Evolutionary conservation across 2,888 invertebrate genomes (phyloP), one percentile per base, ranked within the genome.

Genomic region (Heliconius charithonia): DNA sequence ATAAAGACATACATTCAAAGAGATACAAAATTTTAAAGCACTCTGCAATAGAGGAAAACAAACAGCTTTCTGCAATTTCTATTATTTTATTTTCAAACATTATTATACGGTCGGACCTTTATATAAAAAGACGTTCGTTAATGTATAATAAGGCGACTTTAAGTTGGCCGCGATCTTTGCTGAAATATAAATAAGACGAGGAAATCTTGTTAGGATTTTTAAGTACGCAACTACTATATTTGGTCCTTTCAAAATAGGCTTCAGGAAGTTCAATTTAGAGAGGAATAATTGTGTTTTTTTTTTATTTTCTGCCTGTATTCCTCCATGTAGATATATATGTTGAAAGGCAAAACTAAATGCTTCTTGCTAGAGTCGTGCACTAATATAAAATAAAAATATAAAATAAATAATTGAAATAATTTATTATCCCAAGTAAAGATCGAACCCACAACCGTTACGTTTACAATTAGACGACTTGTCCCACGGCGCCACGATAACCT

Each of bases 181-280:
- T 79, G 71, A 71, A 79, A 79, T 79, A 75, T 79, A 72, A 79
- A 79, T 66, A 66, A 73, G 72, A 72, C 9, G 45, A 66, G 6
- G 25, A 59, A 77, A 66, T 75, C 75, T 75, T 65, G 56, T 75
- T 51, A 56, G 22, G 71, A 37, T 71, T 75, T 37, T 78, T 75
- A 78, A 75, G 78, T 78, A 75, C 63, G 63, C 63, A 29, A 56
- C 27, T 27, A 16, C 25, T 41, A 41, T 74, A 25, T 37, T 1
- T 19, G 25, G 62, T 29, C 72, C 56, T 45, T 45, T 6, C 6
- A 19, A 45, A 45, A 45, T 6, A 22, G 9, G 22, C 19, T 56
- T 22, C 9, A 9, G 56, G 9, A 19, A 56, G 22, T 56, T 19
- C 22, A 22, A 0, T 56, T 56, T 56, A 22, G 9, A 56, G 9